Conservation (phyloP, 2,888 invertebrate species). For the Clistopyga incitator region DNA sequence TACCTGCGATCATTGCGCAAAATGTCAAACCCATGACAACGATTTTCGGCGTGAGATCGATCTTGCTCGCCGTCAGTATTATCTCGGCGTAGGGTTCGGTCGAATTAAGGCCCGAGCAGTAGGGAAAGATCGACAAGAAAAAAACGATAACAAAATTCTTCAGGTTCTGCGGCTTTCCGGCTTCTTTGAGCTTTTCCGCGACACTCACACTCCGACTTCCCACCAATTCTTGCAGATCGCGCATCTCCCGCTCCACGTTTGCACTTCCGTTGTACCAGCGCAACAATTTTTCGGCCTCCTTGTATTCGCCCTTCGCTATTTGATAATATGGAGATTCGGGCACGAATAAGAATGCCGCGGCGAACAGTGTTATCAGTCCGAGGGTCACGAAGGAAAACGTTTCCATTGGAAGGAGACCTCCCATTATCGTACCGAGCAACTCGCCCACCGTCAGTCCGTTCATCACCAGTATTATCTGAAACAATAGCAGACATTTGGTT, state of each 20-base stretch:
- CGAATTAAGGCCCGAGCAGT: conserved; percentile 84
- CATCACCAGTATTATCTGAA: conserved; percentile 46
- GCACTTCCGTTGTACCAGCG: conserved; percentile 77
- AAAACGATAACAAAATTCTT: conserved; percentile 83
- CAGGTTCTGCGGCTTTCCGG: conserved; percentile 79
- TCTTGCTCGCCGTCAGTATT: conserved; percentile 81
- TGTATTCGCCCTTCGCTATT: conserved; percentile 74
- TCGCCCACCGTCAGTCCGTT: conserved; percentile 77
- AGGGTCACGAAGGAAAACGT: conserved; percentile 78
- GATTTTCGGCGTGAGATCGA: conserved; percentile 79
- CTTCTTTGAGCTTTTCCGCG: conserved; percentile 72
- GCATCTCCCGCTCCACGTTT: conserved; percentile 78
- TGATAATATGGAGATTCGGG: conserved; percentile 82
- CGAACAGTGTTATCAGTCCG: conserved; percentile 76
- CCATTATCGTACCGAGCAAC: conserved; percentile 81
- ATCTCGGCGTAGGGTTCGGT: conserved; percentile 83
- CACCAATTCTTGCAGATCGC: conserved; percentile 78
- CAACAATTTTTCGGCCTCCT: conserved; percentile 79
- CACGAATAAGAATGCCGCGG: conserved; percentile 77
- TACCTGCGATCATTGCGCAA: conserved; percentile 85
- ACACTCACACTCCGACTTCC: conserved; percentile 69
- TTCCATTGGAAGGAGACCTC: conserved; percentile 79
- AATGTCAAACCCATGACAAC: conserved; percentile 85
- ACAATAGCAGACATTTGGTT: too few relatives aligned
- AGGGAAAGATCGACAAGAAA: conserved; percentile 85